These are phyloP conservation scores for Mungos mungo DNA, from an alignment of 2,113 vertebrate species.

Conservation along the genomic window DNA sequence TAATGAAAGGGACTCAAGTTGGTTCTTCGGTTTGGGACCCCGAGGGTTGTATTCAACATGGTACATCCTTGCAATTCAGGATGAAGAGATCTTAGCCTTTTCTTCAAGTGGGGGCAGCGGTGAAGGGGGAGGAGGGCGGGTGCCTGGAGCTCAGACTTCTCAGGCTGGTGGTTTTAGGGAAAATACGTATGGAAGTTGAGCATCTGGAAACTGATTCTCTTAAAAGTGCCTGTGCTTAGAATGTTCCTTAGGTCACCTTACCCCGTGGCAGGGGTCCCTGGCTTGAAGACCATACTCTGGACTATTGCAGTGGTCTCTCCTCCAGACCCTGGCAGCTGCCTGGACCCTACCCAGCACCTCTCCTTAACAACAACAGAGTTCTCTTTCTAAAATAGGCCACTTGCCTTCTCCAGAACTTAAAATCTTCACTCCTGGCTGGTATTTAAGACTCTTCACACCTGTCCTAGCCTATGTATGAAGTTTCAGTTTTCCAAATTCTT, in stretches of 20 bases:
- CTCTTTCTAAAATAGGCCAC: not conserved
- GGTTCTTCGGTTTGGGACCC: not conserved
- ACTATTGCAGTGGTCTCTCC: not conserved
- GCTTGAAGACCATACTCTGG: not conserved
- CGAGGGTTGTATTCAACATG: not conserved
- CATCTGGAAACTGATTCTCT: not conserved
- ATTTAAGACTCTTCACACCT: not conserved
- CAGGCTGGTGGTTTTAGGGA: no score
- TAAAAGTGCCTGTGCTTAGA: not conserved
- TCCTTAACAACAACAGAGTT: accelerated
- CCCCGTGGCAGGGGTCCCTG: not conserved
- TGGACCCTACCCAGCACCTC: not conserved
- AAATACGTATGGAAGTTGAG: accelerated
- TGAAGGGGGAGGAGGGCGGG: no score
- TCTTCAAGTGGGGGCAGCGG: not conserved
- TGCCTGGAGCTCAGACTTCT: not conserved
- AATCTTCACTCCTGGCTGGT: not conserved
- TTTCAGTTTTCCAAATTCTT: not conserved
- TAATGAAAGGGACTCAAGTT: not conserved
- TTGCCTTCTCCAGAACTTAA: not conserved
- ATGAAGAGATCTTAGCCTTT: not conserved
- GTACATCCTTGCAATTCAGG: no score
- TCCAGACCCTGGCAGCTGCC: accelerated
- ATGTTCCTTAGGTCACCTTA: not conserved
- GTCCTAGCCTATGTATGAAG: not conserved